Evolutionary conservation across 2,797 vertebrate species (phyloP).

Genomic region (Ficedula albicollis): DNA sequence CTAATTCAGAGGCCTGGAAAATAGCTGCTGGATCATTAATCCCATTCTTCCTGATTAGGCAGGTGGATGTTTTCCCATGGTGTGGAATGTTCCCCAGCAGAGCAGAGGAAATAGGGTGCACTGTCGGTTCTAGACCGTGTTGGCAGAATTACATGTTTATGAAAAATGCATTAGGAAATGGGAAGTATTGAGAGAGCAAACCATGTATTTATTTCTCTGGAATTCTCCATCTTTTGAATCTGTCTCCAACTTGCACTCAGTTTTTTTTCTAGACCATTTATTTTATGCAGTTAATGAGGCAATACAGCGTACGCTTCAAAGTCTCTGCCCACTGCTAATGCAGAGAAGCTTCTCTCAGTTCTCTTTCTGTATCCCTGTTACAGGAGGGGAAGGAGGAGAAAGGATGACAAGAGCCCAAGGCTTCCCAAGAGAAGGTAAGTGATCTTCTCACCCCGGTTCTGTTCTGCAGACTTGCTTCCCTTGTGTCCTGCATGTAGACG

Average conservation of each 20-base stretch:
- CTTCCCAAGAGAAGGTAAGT: slow-evolving; percentile 92
- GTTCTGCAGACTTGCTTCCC: background rate
- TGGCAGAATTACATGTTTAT: background rate
- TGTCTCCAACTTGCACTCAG: background rate
- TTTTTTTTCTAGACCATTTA: background rate
- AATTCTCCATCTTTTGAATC: background rate
- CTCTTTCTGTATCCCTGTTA: slow-evolving; percentile 36
- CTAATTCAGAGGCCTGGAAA: background rate
- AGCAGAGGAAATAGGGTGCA: background rate
- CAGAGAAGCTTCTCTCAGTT: background rate
- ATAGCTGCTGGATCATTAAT: background rate
- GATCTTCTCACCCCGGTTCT: background rate
- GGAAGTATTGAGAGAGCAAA: background rate
- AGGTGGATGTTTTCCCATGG: background rate
- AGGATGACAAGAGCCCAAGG: slow-evolving; percentile 96
- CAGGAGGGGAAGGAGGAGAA: slow-evolving; percentile 94
- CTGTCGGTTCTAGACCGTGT: background rate
- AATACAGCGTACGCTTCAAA: background rate
- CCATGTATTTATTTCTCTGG: background rate
- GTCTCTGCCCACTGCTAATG: background rate
- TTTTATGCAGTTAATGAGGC: background rate
- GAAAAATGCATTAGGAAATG: background rate
- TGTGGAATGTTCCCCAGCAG: background rate
- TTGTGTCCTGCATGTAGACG: background rate
- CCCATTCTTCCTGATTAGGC: background rate